Conservation (phyloP, 1,140 invertebrate species). For the Danaus melanippus region DNA sequence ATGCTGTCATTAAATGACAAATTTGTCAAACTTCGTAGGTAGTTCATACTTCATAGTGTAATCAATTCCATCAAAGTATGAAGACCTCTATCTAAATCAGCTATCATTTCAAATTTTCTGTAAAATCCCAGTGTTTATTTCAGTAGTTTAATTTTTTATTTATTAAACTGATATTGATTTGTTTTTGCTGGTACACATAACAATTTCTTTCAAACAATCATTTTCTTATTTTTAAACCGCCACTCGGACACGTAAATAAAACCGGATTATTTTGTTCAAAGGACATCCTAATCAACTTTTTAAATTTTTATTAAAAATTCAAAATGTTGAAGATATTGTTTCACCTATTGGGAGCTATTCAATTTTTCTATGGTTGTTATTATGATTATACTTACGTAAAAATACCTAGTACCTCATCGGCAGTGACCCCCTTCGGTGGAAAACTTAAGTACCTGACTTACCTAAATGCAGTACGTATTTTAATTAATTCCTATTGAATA, state of each 20-base stretch:
- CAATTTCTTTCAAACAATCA: too few species aligned
- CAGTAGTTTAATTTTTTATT: too few species aligned
- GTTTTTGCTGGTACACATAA: too few species aligned
- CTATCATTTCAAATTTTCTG: neutral
- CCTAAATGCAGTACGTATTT: conserved; percentile 84
- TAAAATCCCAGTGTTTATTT: too few species aligned
- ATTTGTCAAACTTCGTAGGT: conserved; percentile 2
- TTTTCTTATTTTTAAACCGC: too few species aligned
- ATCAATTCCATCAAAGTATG: conserved; percentile 1
- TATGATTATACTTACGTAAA: conserved; percentile 81
- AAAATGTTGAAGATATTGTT: conserved; percentile 69
- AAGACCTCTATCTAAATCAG: neutral
- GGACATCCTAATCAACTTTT: neutral
- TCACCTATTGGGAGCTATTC: conserved; percentile 76
- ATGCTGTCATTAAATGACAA: neutral
- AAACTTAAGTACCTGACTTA: conserved; percentile 92
- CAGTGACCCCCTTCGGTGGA: conserved; percentile 73
- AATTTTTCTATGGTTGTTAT: conserved; percentile 81
- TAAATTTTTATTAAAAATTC: conserved; percentile 1
- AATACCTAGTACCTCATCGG: conserved; percentile 72
- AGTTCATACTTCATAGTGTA: conserved; percentile 1
- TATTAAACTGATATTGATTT: too few species aligned
- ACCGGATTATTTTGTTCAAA: neutral
- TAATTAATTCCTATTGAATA: neutral
- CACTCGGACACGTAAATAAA: too few species aligned